Base-by-base conservation (phyloP, 2,888 invertebrate genomes). In the Digitonthophagus gazella region DNA sequence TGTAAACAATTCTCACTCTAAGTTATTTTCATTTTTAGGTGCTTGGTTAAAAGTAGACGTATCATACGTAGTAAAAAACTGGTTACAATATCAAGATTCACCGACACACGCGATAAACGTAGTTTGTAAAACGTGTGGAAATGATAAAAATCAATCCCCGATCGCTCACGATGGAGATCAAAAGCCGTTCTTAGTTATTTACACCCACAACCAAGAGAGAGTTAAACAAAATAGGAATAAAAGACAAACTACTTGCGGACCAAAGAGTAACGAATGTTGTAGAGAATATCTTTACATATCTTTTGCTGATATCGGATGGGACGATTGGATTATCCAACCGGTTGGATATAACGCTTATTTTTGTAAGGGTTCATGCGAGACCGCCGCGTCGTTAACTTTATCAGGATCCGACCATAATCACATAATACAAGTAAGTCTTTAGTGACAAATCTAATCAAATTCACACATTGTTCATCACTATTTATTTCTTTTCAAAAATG, bases 251-350 rank as follows among this genome's bases (percentile, higher is more conserved):
- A 91, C 91, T 79, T 93, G 93, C 78, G 85, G 86, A 0, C 86
- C 89, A 20, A 88, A 88, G 2, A 83, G 89, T 72, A 90, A 88
- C 44, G 93, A 93, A 76, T 95, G 95, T 80, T 95, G 95, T 79
- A 84, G 93, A 11, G 94, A 95, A 79, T 90, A 91, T 55, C 85
- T 95, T 0, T 92, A 91, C 78, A 91, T 96, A 71, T 91, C 91
- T 72, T 95, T 95, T 79, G 89, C 89, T 71, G 93, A 93, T 57
- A 89, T 95, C 67, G 94, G 94, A 63, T 95, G 95, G 95, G 90
- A 90, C 75, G 91, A 93, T 80, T 95, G 95, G 95, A 93, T 95
- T 70, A 87, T 95, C 72, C 86, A 89, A 73, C 95, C 95, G 0
- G 85, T 87, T 11, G 93, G 93, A 0, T 95, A 95, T 81, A 90